Conservation (phyloP, 2,888 invertebrate genomes). For the Stratiomys singularior region DNA sequence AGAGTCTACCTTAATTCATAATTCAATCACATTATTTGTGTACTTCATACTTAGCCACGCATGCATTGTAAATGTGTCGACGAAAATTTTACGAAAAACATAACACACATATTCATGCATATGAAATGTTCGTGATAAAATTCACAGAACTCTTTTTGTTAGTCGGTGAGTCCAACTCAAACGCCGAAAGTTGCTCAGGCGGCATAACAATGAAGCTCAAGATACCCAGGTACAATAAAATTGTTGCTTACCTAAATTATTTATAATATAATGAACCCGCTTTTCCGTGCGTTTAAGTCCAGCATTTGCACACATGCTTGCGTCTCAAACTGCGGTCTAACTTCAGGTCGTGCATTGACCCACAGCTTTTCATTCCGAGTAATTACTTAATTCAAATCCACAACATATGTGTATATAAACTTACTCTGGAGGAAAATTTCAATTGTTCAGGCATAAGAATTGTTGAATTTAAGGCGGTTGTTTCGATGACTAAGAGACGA, state of each 20-base stretch:
- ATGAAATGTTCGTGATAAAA: no score
- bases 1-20: background rate
- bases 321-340: background rate
- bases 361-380: background rate
- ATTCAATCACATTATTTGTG: background rate
- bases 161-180: no score
- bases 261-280: slow-evolving; percentile 10
- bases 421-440: no score
- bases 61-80: background rate
- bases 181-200: background rate
- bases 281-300: background rate
- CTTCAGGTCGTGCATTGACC: slow-evolving; percentile 6
- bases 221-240: slow-evolving; percentile 2
- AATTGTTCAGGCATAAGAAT: no score
- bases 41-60: background rate
- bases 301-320: background rate
- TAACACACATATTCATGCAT: background rate
- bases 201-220: background rate
- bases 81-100: background rate
- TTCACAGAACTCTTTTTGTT: no score
- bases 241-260: slow-evolving; percentile 21
- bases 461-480: no score
- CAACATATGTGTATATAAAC: no score
- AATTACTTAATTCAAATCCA: background rate
- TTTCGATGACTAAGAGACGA: no score